Conservation (phyloP, 2,113 vertebrate genomes). For the Neogobius melanostomus region DNA sequence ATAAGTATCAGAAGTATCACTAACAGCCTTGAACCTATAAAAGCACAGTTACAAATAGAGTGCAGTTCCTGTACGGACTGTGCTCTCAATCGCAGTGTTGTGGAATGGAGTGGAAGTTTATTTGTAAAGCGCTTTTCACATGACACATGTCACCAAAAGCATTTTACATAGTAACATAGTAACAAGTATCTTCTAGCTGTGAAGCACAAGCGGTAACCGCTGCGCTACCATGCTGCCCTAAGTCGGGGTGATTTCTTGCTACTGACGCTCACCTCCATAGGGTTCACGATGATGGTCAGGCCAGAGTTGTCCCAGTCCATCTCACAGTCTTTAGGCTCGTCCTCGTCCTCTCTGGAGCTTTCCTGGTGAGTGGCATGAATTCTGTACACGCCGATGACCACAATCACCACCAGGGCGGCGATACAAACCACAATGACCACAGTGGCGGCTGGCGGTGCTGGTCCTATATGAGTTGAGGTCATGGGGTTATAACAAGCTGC, state of each 20-base stretch:
- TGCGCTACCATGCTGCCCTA: background rate
- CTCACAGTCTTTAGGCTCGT: constrained; percentile 70
- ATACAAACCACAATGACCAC: constrained; percentile 86
- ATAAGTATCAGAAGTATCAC: too few relatives aligned
- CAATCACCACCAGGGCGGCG: constrained; percentile 85
- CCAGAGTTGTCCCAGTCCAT: constrained; percentile 90
- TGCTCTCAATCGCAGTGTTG: too few relatives aligned
- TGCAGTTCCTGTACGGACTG: too few relatives aligned
- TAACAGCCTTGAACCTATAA: too few relatives aligned
- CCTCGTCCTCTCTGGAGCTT: constrained; percentile 77
- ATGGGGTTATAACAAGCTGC: background rate
- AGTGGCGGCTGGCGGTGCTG: constrained; percentile 84
- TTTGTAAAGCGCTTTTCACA: too few relatives aligned
- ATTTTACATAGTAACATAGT: too few relatives aligned
- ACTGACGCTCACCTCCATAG: constrained; percentile 86
- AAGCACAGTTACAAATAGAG: too few relatives aligned
- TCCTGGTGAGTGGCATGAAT: constrained; percentile 82
- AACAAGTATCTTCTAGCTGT: too few relatives aligned
- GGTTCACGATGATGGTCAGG: constrained; percentile 93
- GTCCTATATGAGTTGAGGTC: constrained; percentile 27
- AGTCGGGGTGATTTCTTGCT: background rate
- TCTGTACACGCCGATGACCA: constrained; percentile 87
- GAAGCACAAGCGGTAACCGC: too few relatives aligned
- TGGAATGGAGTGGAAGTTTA: too few relatives aligned
- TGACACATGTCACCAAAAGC: too few relatives aligned